phyloP scores from a whole-genome alignment of 2,888 invertebrate genomes.

The Gastrophysa polygoni region DNA sequence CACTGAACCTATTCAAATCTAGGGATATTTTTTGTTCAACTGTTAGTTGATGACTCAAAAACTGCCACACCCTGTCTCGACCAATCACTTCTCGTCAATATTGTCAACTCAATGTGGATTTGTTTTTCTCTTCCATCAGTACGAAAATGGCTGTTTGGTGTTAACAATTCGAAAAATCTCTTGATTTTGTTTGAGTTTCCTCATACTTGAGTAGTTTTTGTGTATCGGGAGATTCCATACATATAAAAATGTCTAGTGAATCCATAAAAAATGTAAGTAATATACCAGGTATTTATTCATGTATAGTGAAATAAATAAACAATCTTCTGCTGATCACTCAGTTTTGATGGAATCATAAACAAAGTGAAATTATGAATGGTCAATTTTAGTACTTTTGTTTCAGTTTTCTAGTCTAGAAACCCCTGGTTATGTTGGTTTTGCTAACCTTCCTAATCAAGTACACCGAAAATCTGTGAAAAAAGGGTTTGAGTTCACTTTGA shows the following conservation, averaged over 20 bases:
- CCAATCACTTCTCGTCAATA: conserved; percentile 18
- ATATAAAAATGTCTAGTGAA: conserved; percentile 63
- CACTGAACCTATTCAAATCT: conserved; percentile 1
- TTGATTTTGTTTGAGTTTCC: conserved; percentile 11
- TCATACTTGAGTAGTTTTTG: conserved; percentile 28
- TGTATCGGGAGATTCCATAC: conserved; percentile 8
- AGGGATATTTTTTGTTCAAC: background rate
- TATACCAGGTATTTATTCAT: conserved; percentile 7
- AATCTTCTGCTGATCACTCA: background rate
- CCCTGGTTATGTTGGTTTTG: conserved; percentile 91
- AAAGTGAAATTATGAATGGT: background rate
- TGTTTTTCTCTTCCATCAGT: conserved; percentile 4
- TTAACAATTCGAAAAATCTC: conserved; percentile 14
- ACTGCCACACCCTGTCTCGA: conserved; percentile 28
- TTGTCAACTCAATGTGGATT: conserved; percentile 10
- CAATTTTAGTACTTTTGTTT: conserved; percentile 41
- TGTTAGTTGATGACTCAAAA: conserved; percentile 12
- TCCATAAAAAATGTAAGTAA: conserved; percentile 66
- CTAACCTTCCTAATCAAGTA: conserved; percentile 95
- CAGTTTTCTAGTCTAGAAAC: conserved; percentile 86
- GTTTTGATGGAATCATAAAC: background rate
- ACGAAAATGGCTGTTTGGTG: conserved; percentile 22
- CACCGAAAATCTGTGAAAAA: conserved; percentile 97
- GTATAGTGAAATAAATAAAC: background rate
- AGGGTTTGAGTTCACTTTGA: conserved; percentile 96